A percentile compares a stretch with the other conserved stretches of the same genome.
phyloP scores from a whole-genome alignment of 2,113 vertebrate species.

The Mobula hypostoma region DNA sequence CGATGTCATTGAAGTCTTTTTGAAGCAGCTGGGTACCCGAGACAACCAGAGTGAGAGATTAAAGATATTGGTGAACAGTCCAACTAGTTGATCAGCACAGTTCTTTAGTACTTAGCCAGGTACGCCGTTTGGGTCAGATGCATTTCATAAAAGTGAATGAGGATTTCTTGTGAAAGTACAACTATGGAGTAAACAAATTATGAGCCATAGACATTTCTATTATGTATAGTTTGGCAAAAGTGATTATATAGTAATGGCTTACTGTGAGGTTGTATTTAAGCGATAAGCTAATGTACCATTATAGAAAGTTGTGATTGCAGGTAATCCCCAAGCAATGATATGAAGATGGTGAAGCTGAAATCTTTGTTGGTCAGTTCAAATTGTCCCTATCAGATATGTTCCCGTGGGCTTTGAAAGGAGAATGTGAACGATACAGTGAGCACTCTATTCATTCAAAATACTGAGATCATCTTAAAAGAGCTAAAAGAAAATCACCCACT shows the following conservation, averaged over 20 bases:
- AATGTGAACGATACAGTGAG: not conserved
- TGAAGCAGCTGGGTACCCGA: no score
- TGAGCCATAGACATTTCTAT: slow-evolving; percentile 32
- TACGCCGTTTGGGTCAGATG: no score
- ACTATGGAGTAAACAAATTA: slow-evolving; percentile 25
- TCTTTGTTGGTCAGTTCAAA: not conserved
- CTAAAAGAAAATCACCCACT: slow-evolving; percentile 19
- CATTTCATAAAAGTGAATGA: not conserved
- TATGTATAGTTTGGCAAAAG: slow-evolving; percentile 26
- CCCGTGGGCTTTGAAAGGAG: slow-evolving; percentile 19
- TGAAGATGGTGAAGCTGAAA: slow-evolving; percentile 20
- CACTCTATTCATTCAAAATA: not conserved
- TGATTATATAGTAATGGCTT: slow-evolving; percentile 32
- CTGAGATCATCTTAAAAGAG: not conserved
- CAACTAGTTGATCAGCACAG: no score
- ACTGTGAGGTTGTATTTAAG: slow-evolving; percentile 18
- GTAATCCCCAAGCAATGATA: slow-evolving; percentile 27
- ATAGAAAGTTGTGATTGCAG: not conserved
- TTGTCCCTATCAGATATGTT: not conserved
- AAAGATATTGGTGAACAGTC: no score
- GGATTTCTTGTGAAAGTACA: not conserved
- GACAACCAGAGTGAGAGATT: no score
- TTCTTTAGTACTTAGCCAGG: no score
- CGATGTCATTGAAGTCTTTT: no score
- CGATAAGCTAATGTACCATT: slow-evolving; percentile 13